phyloP scores from a whole-genome alignment of 2,113 vertebrate species.

The Lucifuga dentata region DNA sequence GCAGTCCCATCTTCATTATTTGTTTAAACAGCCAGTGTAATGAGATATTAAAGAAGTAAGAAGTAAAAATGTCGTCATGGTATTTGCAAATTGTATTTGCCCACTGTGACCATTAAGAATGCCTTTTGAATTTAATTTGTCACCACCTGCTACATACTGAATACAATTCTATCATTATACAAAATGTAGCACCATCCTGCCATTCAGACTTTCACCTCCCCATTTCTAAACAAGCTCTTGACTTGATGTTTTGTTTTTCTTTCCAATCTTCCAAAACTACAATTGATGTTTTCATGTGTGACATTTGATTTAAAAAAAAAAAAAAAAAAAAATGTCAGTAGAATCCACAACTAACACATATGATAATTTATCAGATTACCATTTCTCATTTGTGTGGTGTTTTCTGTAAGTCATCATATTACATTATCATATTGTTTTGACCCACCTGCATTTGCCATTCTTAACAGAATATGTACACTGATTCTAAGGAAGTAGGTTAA shows the following conservation, averaged over 20 bases:
- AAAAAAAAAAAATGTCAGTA: conserved; percentile 76
- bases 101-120: no score
- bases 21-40: conserved; percentile 5
- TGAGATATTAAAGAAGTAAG: not conserved
- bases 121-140: no score
- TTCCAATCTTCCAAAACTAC: conserved; percentile 62
- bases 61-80: not conserved
- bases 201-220: no score
- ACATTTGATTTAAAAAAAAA: no score
- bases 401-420: conserved; percentile 50
- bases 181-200: no score
- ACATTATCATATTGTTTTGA: conserved; percentile 19
- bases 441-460: not conserved
- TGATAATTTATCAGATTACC: conserved; percentile 65
- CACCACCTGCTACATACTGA: no score
- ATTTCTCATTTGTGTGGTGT: conserved; percentile 25
- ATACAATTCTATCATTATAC: no score
- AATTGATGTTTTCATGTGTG: conserved; percentile 61
- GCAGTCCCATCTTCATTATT: conserved; percentile 7
- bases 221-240: not conserved
- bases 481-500: no score
- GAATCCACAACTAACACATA: conserved; percentile 42
- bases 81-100: no score
- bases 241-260: conserved; percentile 20
- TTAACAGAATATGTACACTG: no score